Base-by-base conservation (phyloP, 2,888 invertebrate genomes). In the Zhuqinia jingwanae region DNA sequence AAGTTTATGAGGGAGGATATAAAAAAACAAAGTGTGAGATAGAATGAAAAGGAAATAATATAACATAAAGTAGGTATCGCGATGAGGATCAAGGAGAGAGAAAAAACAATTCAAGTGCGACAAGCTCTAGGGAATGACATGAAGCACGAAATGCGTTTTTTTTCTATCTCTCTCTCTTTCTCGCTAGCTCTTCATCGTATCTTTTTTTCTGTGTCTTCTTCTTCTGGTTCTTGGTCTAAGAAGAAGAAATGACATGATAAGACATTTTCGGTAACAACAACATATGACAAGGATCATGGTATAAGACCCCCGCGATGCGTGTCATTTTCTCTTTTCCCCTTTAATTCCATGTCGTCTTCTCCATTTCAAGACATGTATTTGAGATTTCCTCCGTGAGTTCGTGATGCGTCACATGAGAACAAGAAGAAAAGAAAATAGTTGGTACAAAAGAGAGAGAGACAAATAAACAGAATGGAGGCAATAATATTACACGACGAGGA, bases 271-370 rank as follows among this genome's bases (percentile, higher is more conserved):
- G 83, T 83, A 83, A 83, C 83, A 83, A 83, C 83, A 83, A 83
- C 83, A 83, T 83, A 83, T 83, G 83, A 83, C 83, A 83, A 83
- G 83, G 83, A 83, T 83, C 83, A 83, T 76, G 83, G 83, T 83
- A 60, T 83, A 83, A 83, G 83, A 83, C 83, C 83, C 83, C 83
- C 83, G 36, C 76, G 83, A 83, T 83, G 83, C 83, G 83, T 83
- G 83, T 83, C 83, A 83, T 83, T 83, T 83, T 53, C 75, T 42
- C 83, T 65, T 76, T 83, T 81, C 81, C 65, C 50, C 76, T 76
- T 76, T 83, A 83, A 83, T 83, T 83, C 83, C 83, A 65, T 76
- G 65, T 65, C 50, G 76, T 60, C 63, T 76, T 56, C 50, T 83
- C 83, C 73, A 73, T 70, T 68, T 70, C 58, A 70, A 56, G 70